Base-by-base conservation (phyloP, 2,797 vertebrate species). In the Cyprinodon diabolis region DNA sequence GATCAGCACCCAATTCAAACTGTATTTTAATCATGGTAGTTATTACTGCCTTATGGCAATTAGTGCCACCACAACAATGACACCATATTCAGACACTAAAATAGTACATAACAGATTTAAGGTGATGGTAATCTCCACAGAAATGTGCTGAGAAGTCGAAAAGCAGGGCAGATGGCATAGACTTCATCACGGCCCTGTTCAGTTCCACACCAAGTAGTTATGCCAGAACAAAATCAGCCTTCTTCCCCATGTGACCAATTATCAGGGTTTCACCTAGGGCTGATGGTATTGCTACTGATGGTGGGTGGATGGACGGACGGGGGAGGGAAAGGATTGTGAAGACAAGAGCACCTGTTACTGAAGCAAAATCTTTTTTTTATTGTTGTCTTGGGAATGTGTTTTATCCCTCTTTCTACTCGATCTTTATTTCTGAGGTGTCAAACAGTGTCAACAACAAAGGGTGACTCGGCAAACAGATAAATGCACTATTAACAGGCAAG, bases 221-320 rank as follows among this genome's bases (percentile, higher is more conserved):
- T 90, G 90, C 90, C 91, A 92, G 88, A 85, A 86, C 84, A 87
- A 85, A 85, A 92, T 87, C 90, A 92, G 78, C 88, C 85, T 85
- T 79, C 89, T 77, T 76, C 92, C 93, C 94, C 94, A 91, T 92
- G 91, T 94, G 95, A 94, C 94, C 94, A 95, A 95, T 95, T 95
- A 95, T 94, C 93, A 89, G 91, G 92, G 89, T 94, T 93, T 94
- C 94, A 94, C 92, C 92, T 92, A 91, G 89, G 84, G 84, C 82
- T 86, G 86, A 75, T 78, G 84, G 74, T 84, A 65, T 75, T 81
- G 74, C 74, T 51, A 72, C 72, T 69, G 74, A 69, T 72, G 81
- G 79, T 70, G 80, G 76, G 70, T 56, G 80, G 66, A 77, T 35
- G 49, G 40, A 30, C 6, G n/a, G 30, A 30, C 8, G 21, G 25